Evolutionary conservation across 1,140 invertebrate species (phyloP).

Genomic region (Drosophila baimaii): DNA sequence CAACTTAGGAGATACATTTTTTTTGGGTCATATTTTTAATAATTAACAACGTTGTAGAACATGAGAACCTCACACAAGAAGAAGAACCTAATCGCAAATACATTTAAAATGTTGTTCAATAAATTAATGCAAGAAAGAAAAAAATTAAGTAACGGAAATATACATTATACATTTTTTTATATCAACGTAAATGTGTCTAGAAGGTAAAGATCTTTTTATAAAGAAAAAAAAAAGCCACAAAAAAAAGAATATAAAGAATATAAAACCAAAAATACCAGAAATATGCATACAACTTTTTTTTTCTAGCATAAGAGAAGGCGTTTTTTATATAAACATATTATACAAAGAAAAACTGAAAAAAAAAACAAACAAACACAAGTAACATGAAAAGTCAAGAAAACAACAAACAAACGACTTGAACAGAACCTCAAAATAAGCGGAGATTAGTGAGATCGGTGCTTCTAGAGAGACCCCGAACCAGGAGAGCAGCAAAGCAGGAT

Average conservation of each 20-base stretch:
- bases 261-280: conserved; percentile 50
- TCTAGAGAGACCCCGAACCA: background rate
- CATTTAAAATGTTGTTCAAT: conserved; percentile 78
- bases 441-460: conserved; percentile 39
- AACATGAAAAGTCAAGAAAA: conserved; percentile 31
- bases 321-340: conserved; percentile 63
- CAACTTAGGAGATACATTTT: conserved; percentile 41
- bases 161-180: conserved; percentile 66
- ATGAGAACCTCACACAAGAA: conserved; percentile 57
- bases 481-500: no score
- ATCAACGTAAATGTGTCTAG: conserved; percentile 56
- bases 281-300: conserved; percentile 72
- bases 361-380: conserved; percentile 28
- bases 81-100: conserved; percentile 67
- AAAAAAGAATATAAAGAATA: background rate
- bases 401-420: conserved; percentile 55
- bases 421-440: conserved; percentile 59
- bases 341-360: conserved; percentile 46
- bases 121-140: conserved; percentile 27
- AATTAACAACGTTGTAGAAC: conserved; percentile 42
- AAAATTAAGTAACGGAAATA: conserved; percentile 40
- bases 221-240: conserved; percentile 23
- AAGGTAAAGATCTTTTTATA: conserved; percentile 68
- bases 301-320: conserved; percentile 67
- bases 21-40: conserved; percentile 59